A percentile compares a stretch with the other conserved stretches of the same genome.
These are phyloP conservation scores for Trachelus tabidus DNA, from an alignment of 2,888 invertebrate genomes.

Conservation along the genomic window DNA sequence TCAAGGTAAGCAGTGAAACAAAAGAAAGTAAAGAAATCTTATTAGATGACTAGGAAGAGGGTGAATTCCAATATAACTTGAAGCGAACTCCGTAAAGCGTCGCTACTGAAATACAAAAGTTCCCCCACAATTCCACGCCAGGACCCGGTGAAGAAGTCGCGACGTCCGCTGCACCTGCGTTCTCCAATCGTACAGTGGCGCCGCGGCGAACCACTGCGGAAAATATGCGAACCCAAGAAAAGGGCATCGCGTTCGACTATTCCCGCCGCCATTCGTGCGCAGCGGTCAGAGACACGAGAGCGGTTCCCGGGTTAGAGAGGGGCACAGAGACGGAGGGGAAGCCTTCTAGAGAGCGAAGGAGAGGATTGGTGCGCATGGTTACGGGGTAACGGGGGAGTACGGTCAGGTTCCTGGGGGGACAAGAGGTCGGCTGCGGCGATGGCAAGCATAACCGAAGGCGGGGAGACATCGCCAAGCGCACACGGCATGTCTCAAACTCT, in stretches of 20 bases:
- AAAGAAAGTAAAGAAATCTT: conserved; percentile 10
- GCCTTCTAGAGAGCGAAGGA: conserved; percentile 9
- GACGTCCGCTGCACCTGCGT: conserved; percentile 18
- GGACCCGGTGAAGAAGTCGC: neutral
- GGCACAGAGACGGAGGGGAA: conserved; percentile 56
- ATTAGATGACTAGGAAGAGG: conserved; percentile 11
- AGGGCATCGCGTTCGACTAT: conserved; percentile 50
- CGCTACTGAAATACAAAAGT: conserved; percentile 10
- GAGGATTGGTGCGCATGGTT: conserved; percentile 9
- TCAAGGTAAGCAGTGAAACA: neutral
- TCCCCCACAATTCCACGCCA: neutral
- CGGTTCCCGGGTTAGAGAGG: conserved; percentile 23
- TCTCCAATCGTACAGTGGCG: conserved; percentile 48
- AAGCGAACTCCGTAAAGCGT: conserved; percentile 21
- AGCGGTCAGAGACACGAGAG: conserved; percentile 65
- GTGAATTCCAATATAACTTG: conserved; percentile 27
- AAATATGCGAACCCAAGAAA: conserved; percentile 48
- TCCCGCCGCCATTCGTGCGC: conserved; percentile 68
- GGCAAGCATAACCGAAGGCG: conserved; percentile 20
- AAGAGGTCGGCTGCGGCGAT: conserved; percentile 16
- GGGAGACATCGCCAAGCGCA: conserved; percentile 46
- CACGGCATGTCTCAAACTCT: conserved; percentile 59
- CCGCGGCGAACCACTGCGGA: conserved; percentile 33
- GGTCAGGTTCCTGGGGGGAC: conserved; percentile 12
- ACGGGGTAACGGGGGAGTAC: conserved; percentile 16